Percentiles rank a stretch among this genome's conserved stretches.
Evolutionary conservation across 2,888 invertebrate genomes (phyloP).

Genomic region (Oligia fasciuncula): DNA sequence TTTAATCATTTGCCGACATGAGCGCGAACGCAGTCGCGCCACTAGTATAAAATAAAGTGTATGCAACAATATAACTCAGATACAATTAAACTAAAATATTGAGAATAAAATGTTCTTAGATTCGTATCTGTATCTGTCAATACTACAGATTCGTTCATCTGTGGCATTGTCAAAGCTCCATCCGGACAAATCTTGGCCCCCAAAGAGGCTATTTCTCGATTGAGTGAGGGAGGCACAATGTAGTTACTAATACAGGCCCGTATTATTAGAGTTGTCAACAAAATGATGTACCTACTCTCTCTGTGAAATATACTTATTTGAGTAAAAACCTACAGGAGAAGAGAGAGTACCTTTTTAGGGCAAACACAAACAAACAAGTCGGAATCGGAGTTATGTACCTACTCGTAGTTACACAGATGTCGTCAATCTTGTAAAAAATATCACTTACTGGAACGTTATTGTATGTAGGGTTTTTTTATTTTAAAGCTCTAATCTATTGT

Average conservation of each 20-base stretch:
- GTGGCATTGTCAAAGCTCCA: conserved; percentile 68
- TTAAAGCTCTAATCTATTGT: background rate
- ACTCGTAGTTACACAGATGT: background rate
- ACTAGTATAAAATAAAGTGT: background rate
- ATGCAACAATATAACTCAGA: background rate
- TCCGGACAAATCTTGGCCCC: conserved; percentile 81
- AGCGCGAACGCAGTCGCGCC: too few relatives aligned
- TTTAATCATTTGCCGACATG: too few relatives aligned
- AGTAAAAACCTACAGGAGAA: background rate
- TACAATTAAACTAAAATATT: background rate
- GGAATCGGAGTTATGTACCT: background rate
- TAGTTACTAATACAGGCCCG: conserved; percentile 56
- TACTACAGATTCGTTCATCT: conserved; percentile 59
- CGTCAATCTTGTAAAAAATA: background rate
- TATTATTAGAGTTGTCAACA: conserved; percentile 45
- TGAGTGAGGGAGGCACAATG: conserved; percentile 79
- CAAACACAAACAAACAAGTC: background rate
- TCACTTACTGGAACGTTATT: background rate
- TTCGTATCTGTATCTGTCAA: conserved; percentile 5
- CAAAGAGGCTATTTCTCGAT: conserved; percentile 83
- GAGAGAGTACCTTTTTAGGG: background rate
- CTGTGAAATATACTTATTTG: conserved; percentile 33
- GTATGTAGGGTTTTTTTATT: background rate
- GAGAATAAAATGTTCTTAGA: background rate
- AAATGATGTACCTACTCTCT: conserved; percentile 33